Conservation (phyloP, 2,888 invertebrate species). For the Ophion ellenae region DNA sequence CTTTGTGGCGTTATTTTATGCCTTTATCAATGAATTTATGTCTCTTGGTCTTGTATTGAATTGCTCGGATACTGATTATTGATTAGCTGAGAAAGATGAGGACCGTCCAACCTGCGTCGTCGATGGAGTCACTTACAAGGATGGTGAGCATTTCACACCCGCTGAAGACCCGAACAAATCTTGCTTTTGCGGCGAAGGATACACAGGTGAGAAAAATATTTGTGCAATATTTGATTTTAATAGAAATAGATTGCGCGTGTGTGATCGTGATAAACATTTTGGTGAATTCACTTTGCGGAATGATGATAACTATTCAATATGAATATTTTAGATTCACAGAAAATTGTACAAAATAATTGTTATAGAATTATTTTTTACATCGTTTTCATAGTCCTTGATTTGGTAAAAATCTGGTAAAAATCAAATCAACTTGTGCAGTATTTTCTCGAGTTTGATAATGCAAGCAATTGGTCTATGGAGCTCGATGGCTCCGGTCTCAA, state of each 20-base stretch:
- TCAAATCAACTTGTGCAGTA: background rate
- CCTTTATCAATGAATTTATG: background rate
- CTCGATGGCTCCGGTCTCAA: background rate
- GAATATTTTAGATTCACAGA: background rate
- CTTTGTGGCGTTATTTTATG: background rate
- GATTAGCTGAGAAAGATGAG: slow-evolving; percentile 69
- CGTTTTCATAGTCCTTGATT: too few species aligned
- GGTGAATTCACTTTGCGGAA: too few species aligned
- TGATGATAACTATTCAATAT: background rate
- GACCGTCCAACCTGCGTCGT: slow-evolving; percentile 73
- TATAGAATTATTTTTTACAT: too few species aligned
- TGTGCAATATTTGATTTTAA: background rate
- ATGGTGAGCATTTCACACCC: slow-evolving; percentile 73
- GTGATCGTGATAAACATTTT: too few species aligned
- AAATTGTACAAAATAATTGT: too few species aligned
- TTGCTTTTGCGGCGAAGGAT: slow-evolving; percentile 73
- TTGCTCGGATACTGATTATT: background rate
- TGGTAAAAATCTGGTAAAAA: background rate
- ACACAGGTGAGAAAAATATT: slow-evolving; percentile 63
- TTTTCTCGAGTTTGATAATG: background rate
- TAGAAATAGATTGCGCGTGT: background rate
- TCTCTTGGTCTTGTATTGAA: background rate
- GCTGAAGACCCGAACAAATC: slow-evolving; percentile 66
- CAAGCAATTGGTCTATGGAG: background rate
- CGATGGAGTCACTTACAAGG: slow-evolving; percentile 73